A percentile compares a stretch with the other conserved stretches of the same genome.
These are phyloP conservation scores for Zonitis immaculata DNA, from an alignment of 2,888 invertebrate genomes.

Conservation along the genomic window DNA sequence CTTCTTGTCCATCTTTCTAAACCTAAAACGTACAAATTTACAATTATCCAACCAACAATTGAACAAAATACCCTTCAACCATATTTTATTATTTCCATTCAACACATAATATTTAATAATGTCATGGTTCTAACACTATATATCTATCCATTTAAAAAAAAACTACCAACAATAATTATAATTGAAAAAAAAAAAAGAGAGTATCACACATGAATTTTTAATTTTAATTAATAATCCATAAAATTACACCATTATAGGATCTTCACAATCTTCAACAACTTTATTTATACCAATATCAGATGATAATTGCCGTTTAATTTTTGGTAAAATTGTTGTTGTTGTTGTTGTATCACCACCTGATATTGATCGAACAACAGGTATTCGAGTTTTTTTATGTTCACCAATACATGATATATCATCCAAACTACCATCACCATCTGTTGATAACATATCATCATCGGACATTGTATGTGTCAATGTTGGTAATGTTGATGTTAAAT, in stretches of 20 bases:
- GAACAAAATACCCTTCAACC: slow-evolving; percentile 28
- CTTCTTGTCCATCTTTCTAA: slow-evolving; percentile 12
- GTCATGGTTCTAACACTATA: slow-evolving; percentile 23
- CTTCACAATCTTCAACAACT: slow-evolving; percentile 46
- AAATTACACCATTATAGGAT: slow-evolving; percentile 49
- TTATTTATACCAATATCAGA: slow-evolving; percentile 45
- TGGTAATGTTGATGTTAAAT: slow-evolving; percentile 73
- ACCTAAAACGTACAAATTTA: slow-evolving; percentile 29
- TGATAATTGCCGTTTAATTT: slow-evolving; percentile 47
- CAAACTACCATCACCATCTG: slow-evolving; percentile 72
- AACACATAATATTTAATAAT: slow-evolving; percentile 14
- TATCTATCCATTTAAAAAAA: slow-evolving; percentile 20
- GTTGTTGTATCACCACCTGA: slow-evolving; percentile 42
- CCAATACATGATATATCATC: slow-evolving; percentile 55
- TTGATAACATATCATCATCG: slow-evolving; percentile 80
- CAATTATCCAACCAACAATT: slow-evolving; percentile 26
- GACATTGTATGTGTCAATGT: slow-evolving; percentile 78
- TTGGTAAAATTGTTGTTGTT: slow-evolving; percentile 33
- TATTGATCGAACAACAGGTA: slow-evolving; percentile 45
- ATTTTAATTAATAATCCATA: slow-evolving; percentile 14
- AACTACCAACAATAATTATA: slow-evolving; percentile 26
- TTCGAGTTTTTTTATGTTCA: slow-evolving; percentile 37
- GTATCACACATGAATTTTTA: slow-evolving; percentile 30
- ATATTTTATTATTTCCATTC: slow-evolving; percentile 6
- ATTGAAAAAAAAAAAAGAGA: slow-evolving; percentile 20